These are phyloP conservation scores for Spialia ferax DNA, from an alignment of 2,888 invertebrate species.

Conservation along the genomic window DNA sequence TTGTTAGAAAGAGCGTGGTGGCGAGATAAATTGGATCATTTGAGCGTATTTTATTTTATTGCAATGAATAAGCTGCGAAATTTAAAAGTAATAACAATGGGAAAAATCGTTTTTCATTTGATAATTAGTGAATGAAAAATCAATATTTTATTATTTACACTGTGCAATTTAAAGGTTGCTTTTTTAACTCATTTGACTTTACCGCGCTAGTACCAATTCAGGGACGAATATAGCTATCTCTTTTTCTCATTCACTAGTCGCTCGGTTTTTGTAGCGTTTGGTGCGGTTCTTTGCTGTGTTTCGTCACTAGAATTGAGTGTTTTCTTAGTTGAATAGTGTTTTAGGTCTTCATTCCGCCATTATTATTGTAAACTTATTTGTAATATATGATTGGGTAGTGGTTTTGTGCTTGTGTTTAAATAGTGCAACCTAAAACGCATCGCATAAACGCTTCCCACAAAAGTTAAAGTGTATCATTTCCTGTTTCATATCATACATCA, in stretches of 20 bases:
- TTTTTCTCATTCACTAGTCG: slow-evolving; percentile 65
- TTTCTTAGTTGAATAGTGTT: slow-evolving; percentile 73
- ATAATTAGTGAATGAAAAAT: slow-evolving; percentile 3
- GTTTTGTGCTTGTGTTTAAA: slow-evolving; percentile 41
- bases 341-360: slow-evolving; percentile 82
- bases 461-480: slow-evolving; percentile 79
- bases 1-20: slow-evolving; percentile 57
- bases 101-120: background rate
- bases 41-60: slow-evolving; percentile 42
- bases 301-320: slow-evolving; percentile 75
- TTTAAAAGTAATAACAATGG: slow-evolving; percentile 1
- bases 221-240: slow-evolving; percentile 67
- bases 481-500: slow-evolving; percentile 72
- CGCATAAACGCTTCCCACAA: slow-evolving; percentile 47
- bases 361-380: slow-evolving; percentile 66
- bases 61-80: background rate
- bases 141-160: background rate
- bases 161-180: slow-evolving; percentile 28
- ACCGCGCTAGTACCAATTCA: slow-evolving; percentile 80
- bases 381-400: slow-evolving; percentile 57
- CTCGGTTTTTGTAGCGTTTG: slow-evolving; percentile 58
- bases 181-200: slow-evolving; percentile 71
- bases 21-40: slow-evolving; percentile 47
- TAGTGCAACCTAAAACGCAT: slow-evolving; percentile 45
- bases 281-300: slow-evolving; percentile 65